Percentiles rank a stretch among this genome's conserved stretches.
Conservation (phyloP, 2,888 invertebrate genomes). For the Cacoxenus indagator region DNA sequence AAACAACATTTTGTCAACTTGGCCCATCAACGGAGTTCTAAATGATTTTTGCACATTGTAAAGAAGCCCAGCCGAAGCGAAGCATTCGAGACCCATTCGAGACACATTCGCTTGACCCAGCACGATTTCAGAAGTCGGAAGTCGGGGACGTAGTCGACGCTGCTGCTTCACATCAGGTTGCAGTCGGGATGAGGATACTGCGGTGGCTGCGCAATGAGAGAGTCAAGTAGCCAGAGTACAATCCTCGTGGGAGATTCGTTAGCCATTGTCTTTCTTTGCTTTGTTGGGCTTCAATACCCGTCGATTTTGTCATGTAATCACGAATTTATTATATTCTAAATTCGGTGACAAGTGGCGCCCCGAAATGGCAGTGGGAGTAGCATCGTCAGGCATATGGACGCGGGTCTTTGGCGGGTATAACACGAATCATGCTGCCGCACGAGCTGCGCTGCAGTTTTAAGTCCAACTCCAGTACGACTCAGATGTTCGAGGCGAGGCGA, state of each 20-base stretch:
- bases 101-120: slow-evolving; percentile 62
- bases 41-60: slow-evolving; percentile 69
- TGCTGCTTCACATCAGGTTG: slow-evolving; percentile 35
- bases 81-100: slow-evolving; percentile 32
- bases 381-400: slow-evolving; percentile 27
- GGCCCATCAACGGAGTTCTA: slow-evolving; percentile 40
- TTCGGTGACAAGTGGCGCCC: slow-evolving; percentile 69
- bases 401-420: neutral
- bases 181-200: slow-evolving; percentile 45
- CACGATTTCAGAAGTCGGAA: slow-evolving; percentile 67
- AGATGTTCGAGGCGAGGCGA: neutral
- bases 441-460: neutral
- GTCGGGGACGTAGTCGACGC: slow-evolving; percentile 15
- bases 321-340: slow-evolving; percentile 71
- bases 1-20: slow-evolving; percentile 69
- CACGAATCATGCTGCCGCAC: neutral
- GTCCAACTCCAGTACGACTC: neutral
- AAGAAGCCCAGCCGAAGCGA: slow-evolving; percentile 53
- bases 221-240: slow-evolving; percentile 6
- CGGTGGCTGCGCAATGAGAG: slow-evolving; percentile 8
- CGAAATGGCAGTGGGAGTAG: slow-evolving; percentile 59
- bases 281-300: slow-evolving; percentile 56
- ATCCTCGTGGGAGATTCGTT: slow-evolving; percentile 52
- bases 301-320: slow-evolving; percentile 68
- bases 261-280: slow-evolving; percentile 41